Base-by-base conservation (phyloP, 2,113 vertebrate species). In the Scomber colias region DNA sequence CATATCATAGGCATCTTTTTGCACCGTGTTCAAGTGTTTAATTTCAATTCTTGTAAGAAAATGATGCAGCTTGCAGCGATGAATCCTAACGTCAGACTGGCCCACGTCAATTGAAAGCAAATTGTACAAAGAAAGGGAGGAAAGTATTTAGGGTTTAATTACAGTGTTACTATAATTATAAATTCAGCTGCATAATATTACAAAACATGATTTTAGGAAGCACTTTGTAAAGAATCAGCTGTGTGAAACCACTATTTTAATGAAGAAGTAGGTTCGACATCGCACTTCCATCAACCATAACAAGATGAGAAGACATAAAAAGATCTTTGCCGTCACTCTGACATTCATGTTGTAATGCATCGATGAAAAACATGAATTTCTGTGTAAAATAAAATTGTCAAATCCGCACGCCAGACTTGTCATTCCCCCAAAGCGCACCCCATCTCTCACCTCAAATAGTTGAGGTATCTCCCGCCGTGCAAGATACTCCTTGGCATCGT, bases 401-500 rank as follows among this genome's bases (percentile, higher is more conserved):
- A 14, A 35, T 48, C 31, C 45, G 61, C 57, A 30, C 30, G 27
- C 4, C 21, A 2, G 24, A 27, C 35, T 21, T 13, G 35, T 54
- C 71, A 50, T 21, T 30, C 57, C 11, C 51, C n/a, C 44, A 24
- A 49, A 75, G 45, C 70, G 21, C 62, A 57, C 71, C 40, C 2
- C 57, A 67, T 31, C 15, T 74, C 95, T 94, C 95, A 99, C 98
- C 97, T 99, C 97, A 92, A 99, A 99, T 61, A 99, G 97, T 94
- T 97, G 98, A 71, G 97, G 97, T 82, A 99, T 98, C 94, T 99
- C 97, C 91, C 95, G 95, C 83, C 95, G 95, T 71, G 97, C 93
- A 87, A 99, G 96, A 77, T 99, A 99, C 82, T 99, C 97, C 96
- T 97, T 98, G 55, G 96, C 96, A 75, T 99, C 98, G 92, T 90